Evolutionary conservation across 2,113 vertebrate species (phyloP), one percentile per base, ranked within the genome.

Genomic region (Scomber japonicus): DNA sequence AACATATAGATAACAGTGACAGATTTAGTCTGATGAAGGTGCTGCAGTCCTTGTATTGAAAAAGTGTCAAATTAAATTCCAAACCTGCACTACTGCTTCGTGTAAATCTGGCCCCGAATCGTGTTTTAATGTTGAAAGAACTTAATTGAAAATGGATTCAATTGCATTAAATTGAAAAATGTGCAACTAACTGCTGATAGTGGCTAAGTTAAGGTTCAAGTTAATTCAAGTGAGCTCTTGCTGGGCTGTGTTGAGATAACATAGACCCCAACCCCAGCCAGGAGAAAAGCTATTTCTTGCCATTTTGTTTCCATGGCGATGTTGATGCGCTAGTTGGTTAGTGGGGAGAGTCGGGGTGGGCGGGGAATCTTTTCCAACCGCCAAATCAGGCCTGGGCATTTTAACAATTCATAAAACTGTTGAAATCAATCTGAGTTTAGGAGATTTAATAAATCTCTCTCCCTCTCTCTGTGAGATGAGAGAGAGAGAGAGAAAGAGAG

Each of bases 391-490:
- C 62, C 72, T 56, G 82, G 70, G 89, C 91, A 95, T 96, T 96
- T 96, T 95, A 96, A 94, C 96, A 96, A 95, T 95, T 96, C 95
- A 96, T 97, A 97, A 97, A 96, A 81, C 94, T 93, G 76, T 95
- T 95, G 94, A 96, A 96, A 96, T 96, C 95, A 96, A 95, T 96
- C 91, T 81, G 75, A 86, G 89, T 53, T 89, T 83, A 87, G 89
- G 88, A 96, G 91, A 96, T 97, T 96, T 96, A 96, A 95, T 96
- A 95, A 94, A 96, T 96, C 94, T 94, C 86, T 92, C 76, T 92
- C 27, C 12, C 75, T 93, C 86, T 94, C 24, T 61, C 17, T 65
- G 46, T 45, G 49, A 67, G 35, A 56, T 51, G 30, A 75, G 73
- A 13, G 30, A 14, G 73, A 45, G 59, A 16, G 57, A 30, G 21